Evolutionary conservation across 1,140 invertebrate species (phyloP), one percentile per base, ranked within the genome.

Genomic region (Neotoxoptera formosana): DNA sequence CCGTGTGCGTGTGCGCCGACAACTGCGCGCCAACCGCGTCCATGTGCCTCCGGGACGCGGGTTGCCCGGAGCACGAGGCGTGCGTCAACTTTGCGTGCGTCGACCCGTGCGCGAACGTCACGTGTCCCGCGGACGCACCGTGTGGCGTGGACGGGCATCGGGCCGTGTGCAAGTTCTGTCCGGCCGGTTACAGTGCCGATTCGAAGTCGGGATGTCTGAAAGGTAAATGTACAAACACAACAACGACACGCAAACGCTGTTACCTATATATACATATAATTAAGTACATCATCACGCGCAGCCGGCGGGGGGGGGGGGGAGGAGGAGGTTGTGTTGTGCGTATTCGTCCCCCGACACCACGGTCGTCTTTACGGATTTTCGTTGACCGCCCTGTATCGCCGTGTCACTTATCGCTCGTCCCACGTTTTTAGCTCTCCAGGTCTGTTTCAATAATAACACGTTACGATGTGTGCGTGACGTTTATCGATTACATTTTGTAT

Each of bases 71-170:
- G 92, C 96, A 97, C 94, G 96, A 97, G 95, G 97, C 98, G 94
- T 99, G 98, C 95, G 96, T 97, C 95, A 97, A 98, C 95, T 98
- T 97, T 95, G 97, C 98, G 96, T 99, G 98, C 95, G 96, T 98
- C 96, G 97, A 99, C 96, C 98, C 98, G 94, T 99, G 98, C 96
- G 96, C 96, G 94, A 97, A 97, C 94, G 96, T 97, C 95, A 96
- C 96, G 95, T 98, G 98, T 95, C 96, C 97, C 94, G 96, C 96
- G 94, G 97, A 97, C 95, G 97, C 97, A 93, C 98, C 98, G 94
- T 99, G 98, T 96, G 97, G 97, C 96, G 98, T 98, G 94, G 97
- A 98, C 97, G 97, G 98, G 96, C 98, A 98, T 96, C 98, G 97
- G 96, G 97, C 98, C 94, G 97, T 98, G 95, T 98, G 98, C 97